Percentiles rank a stretch among this genome's conserved stretches.
phyloP scores from a whole-genome alignment of 2,888 invertebrate species.

The Reticulitermes lucifugus region DNA sequence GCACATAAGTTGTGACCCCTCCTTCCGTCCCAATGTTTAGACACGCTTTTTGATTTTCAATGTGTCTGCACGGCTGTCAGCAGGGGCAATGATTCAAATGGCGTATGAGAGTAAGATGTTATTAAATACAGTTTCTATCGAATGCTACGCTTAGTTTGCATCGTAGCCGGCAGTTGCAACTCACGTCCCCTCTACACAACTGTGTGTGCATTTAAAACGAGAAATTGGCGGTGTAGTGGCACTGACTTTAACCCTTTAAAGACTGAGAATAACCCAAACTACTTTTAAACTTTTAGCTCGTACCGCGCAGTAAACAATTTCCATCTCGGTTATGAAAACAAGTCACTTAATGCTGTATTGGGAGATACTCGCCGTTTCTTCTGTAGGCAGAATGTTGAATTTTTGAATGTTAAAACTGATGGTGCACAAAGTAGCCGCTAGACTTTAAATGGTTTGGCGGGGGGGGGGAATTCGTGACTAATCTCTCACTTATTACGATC shows the following conservation, averaged over 20 bases:
- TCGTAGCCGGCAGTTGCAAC: neutral
- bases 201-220: neutral
- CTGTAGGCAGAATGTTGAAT: no score
- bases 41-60: conserved; percentile 41
- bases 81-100: neutral
- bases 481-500: no score
- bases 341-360: no score
- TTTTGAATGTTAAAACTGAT: no score
- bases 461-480: no score
- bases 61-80: conserved; percentile 25
- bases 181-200: neutral
- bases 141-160: conserved; percentile 39
- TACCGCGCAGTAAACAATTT: no score
- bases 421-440: no score
- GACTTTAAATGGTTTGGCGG: no score
- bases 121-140: conserved; percentile 41
- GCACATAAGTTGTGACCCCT: neutral
- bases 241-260: neutral
- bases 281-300: no score
- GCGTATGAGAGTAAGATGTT: conserved; percentile 34
- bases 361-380: no score
- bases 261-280: no score
- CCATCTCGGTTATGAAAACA: no score
- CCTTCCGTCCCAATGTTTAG: conserved; percentile 5
- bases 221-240: neutral